Base-by-base conservation (phyloP, 1,140 invertebrate genomes). In the Drosophila baimaii region DNA sequence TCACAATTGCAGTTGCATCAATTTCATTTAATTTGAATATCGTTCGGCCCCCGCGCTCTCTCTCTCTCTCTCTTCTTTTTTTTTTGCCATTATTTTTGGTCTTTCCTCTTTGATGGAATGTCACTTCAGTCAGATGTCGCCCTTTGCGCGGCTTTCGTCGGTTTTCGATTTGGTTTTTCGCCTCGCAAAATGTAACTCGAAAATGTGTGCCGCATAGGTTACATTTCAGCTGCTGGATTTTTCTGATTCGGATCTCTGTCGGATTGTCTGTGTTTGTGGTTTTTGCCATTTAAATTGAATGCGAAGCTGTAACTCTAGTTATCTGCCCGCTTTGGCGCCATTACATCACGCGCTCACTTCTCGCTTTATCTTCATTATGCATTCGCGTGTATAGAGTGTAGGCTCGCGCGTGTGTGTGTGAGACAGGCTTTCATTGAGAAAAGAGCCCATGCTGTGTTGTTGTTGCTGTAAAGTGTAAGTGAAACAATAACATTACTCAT, bases 231-330 rank as follows among this genome's bases (percentile, higher is more conserved):
- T 21, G 41, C 46, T 29, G 46, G 46, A 49, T 49, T 57, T 57
- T 29, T 49, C 37, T 35, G 51, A 52, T 21, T 35, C 51, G 29
- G 17, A 37, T 39, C n/a, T 13, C 27, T 72, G 33, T 57, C 49
- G 72, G 66, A 15, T 41, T 44, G 37, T 57, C 54, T 57, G 52
- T 57, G 52, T 61, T 86, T 73, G 80, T 79, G 72, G 81, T 80
- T 88, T 86, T 86, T 77, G 71, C 79, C 84, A 83, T 86, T 88
- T 79, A 79, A 79, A 72, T 88, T 59, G 68, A 65, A 77, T 72
- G 44, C 43, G 63, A 73, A 74, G 84, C 49, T 88, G 84, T 86
- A 82, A 82, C 82, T 86, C 79, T 61, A 82, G 82, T 79, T 86
- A 88, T 68, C 74, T 56, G 64, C 70, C 74, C 57, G 76, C 76